Percentiles rank a stretch among this genome's conserved stretches.
Conservation (phyloP, 2,888 invertebrate genomes). For the Chrysotoxum bicinctum region DNA sequence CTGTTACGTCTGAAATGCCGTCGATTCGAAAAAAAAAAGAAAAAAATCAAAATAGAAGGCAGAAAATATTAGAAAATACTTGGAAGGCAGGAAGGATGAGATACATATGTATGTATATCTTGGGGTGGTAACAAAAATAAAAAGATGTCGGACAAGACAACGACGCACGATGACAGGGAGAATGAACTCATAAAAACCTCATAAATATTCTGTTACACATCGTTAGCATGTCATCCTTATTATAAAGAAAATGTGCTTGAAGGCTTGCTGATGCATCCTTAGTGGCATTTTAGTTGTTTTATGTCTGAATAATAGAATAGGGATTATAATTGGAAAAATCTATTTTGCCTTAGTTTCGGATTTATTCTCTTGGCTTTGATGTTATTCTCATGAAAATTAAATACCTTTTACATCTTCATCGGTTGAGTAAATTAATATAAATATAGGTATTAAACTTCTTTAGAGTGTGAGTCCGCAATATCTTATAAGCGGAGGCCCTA, state of each 20-base stretch:
- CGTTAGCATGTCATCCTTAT: conserved; percentile 47
- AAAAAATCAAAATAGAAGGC: not conserved
- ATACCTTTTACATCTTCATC: no score
- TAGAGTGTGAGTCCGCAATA: no score
- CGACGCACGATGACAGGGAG: conserved; percentile 29
- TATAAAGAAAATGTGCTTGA: not conserved
- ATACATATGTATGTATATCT: no score
- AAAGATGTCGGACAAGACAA: not conserved
- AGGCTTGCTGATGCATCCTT: conserved; percentile 34
- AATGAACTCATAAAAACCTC: conserved; percentile 56
- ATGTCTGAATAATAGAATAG: not conserved
- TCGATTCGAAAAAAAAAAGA: conserved; percentile 17
- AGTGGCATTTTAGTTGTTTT: not conserved
- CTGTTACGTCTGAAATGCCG: conserved; percentile 33
- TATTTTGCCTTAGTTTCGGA: not conserved
- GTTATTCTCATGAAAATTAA: no score
- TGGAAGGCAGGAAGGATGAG: not conserved
- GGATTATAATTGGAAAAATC: not conserved
- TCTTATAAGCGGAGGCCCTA: no score
- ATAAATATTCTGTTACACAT: conserved; percentile 66
- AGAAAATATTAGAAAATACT: not conserved
- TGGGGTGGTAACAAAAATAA: not conserved
- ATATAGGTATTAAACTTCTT: no score
- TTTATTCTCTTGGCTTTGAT: no score
- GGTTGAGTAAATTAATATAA: no score